Evolutionary conservation across 2,113 vertebrate species (phyloP).

Genomic region (Hemichromis elongatus): DNA sequence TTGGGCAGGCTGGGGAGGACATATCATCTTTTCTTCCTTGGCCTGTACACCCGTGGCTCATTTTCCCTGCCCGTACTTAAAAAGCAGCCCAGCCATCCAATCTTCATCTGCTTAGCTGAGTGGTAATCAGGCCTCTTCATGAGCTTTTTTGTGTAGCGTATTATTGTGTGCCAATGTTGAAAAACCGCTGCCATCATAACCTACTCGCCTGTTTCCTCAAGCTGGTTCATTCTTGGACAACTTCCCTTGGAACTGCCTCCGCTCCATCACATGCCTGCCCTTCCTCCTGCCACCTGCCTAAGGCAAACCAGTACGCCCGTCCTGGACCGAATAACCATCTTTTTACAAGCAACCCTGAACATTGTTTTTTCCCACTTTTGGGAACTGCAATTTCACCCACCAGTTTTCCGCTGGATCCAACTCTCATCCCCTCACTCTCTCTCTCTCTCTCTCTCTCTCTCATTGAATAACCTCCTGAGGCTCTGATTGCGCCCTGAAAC

Average conservation of each 20-base stretch:
- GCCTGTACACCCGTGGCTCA: neutral
- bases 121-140: neutral
- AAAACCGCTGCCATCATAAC: neutral
- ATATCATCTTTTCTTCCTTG: neutral
- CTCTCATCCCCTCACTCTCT: too few relatives aligned
- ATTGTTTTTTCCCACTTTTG: accelerated
- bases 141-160: too few relatives aligned
- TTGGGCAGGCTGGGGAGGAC: neutral
- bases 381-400: too few relatives aligned
- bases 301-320: neutral
- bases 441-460: too few relatives aligned
- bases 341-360: neutral
- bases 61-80: neutral
- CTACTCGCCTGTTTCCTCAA: neutral
- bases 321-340: neutral
- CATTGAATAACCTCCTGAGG: neutral
- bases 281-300: neutral
- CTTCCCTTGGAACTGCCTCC: neutral
- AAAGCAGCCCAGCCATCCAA: neutral
- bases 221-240: neutral
- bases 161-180: neutral
- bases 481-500: neutral
- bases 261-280: accelerated
- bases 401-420: too few relatives aligned
- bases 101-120: neutral